Base-by-base conservation (phyloP, 2,888 invertebrate species). In the Acanthococcus lagerstroemiae region DNA sequence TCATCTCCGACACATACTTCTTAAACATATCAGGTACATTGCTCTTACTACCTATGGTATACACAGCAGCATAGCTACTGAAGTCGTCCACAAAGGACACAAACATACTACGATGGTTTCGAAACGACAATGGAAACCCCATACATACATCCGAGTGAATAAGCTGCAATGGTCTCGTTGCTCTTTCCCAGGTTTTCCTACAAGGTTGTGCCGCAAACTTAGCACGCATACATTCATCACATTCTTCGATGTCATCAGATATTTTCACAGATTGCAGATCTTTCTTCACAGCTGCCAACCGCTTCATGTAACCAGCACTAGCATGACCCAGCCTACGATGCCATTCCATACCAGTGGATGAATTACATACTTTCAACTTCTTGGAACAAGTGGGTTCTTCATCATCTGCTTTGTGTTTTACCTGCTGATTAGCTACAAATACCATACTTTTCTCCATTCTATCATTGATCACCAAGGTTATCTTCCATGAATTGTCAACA, bases 131-230 rank as follows among this genome's bases (percentile, higher is more conserved):
- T n/a, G n/a, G n/a, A n/a, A n/a, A n/a, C n/a, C n/a, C n/a, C n/a
- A n/a, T n/a, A n/a, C n/a, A n/a, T n/a, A n/a, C n/a, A n/a, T n/a
- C n/a, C n/a, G n/a, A n/a, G n/a, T n/a, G n/a, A n/a, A n/a, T n/a
- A n/a, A n/a, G n/a, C n/a, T n/a, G n/a, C n/a, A n/a, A n/a, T n/a
- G n/a, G 9, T 12, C 55, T 25, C 12, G 2, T 12, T n/a, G 55
- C 55, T 6, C 55, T 3, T 27, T 55, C 27, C 4, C 55, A 19
- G 9, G n/a, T 55, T 55, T 2, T 55, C 4, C 30, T 55, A n/a
- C n/a, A 55, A 3, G 55, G 55, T n/a, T 55, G 55, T 2, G 26
- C 27, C 4, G 55, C 27, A 55, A 55, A 27, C 17, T 55, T 55
- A 1, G 55, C 55, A 17, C 55, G 15, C 4, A 27, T 3, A n/a